A percentile compares a stretch with the other conserved stretches of the same genome.
phyloP scores from a whole-genome alignment of 2,113 vertebrate species.

The Pheucticus melanocephalus region DNA sequence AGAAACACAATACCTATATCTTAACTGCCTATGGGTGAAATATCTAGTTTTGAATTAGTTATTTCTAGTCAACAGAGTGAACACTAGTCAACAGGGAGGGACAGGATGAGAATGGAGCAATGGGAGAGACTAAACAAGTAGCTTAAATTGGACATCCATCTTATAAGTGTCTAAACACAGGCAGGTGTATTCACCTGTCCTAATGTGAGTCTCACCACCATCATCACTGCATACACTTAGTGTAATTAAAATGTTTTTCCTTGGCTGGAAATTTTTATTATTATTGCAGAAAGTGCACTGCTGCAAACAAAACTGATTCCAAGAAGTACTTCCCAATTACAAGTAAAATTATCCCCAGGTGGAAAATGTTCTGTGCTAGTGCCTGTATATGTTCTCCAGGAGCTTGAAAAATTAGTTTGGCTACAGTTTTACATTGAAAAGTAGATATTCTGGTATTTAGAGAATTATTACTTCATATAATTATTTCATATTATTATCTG shows the following conservation, averaged over 20 bases:
- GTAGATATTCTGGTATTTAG: neutral
- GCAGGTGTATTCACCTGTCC: neutral
- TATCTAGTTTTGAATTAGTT: neutral
- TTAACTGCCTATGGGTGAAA: neutral
- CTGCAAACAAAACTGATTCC: neutral
- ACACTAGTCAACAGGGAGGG: neutral
- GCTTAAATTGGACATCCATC: neutral
- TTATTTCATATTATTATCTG: neutral
- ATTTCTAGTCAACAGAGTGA: neutral
- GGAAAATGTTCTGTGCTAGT: neutral
- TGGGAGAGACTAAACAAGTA: neutral
- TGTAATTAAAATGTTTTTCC: neutral
- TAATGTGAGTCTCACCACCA: neutral
- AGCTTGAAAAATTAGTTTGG: neutral
- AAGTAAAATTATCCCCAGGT: neutral
- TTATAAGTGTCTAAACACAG: accelerated
- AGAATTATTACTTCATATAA: neutral
- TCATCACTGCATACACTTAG: neutral
- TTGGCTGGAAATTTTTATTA: neutral
- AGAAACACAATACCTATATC: neutral
- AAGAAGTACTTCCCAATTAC: neutral
- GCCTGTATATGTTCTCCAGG: neutral
- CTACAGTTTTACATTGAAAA: neutral
- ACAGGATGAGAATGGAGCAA: neutral
- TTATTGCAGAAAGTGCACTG: neutral